Evolutionary conservation across 2,888 invertebrate genomes (phyloP), one percentile per base, ranked within the genome.

Genomic region (Loripinus fragilis): DNA sequence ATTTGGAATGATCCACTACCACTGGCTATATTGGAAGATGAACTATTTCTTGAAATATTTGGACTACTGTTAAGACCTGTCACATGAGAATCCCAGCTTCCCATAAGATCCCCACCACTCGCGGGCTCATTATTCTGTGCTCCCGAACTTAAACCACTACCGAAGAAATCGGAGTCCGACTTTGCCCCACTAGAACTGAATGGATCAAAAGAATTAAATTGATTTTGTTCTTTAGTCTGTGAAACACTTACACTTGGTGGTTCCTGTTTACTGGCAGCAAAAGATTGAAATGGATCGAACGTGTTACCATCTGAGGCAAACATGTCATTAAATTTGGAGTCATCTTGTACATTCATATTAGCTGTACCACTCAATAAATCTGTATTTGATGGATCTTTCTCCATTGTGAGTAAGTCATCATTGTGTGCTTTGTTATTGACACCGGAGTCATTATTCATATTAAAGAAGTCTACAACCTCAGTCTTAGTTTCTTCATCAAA

Each of bases 211-310:
- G 80, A 64, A 86, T 85, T 69, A 76, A 78, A 81, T 33, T 80
- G 79, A 42, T 52, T 41, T 23, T 41, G 2, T 67, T 10, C 38
- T 20, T 65, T 55, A 23, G 80, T 79, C 20, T 76, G 72, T 38
- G 74, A 69, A 50, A 81, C 79, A 67, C 68, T 81, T 1, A 77
- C 81, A 25, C 80, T 78, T 35, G 81, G 83, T 42, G 69, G 55
- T 41, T 78, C 78, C 60, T 75, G 48, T 68, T 80, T 30, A 71
- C 64, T 71, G 20, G 79, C 50, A 42, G 74, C 55, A 55, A 84
- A 85, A 69, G 87, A 85, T 81, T 87, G 87, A 83, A 92, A 92
- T 66, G 92, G 91, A 84, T 92, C 92, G 86, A 92, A 92, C 10
- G 86, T 81, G 48, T 87, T 82, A 50, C 80, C 81, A 55, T 28